These are phyloP conservation scores for Ageneiosus marmoratus DNA, from an alignment of 2,113 vertebrate species.

Conservation along the genomic window DNA sequence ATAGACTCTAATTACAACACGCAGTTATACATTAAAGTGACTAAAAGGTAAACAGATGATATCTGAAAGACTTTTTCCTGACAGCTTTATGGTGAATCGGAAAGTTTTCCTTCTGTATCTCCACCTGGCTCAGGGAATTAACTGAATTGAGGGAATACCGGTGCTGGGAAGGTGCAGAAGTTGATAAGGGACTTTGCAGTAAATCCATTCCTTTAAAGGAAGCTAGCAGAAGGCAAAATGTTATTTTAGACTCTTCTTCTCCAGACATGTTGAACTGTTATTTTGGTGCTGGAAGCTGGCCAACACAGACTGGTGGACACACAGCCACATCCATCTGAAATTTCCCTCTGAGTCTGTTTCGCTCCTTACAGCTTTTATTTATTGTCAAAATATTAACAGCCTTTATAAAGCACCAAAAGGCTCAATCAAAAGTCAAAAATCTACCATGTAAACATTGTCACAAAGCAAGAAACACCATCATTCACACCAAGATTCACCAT, in stretches of 20 bases:
- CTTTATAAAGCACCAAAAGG: background rate
- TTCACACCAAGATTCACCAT: background rate
- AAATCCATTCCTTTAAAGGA: constrained; percentile 55
- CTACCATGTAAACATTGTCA: background rate
- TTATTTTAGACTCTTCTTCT: constrained; percentile 11
- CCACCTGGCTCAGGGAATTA: constrained; percentile 40
- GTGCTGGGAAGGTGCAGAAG: constrained; percentile 47
- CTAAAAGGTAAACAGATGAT: constrained; percentile 22
- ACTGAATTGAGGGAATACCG: constrained; percentile 39
- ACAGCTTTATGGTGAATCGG: constrained; percentile 34
- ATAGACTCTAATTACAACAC: background rate
- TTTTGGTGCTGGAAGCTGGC: constrained; percentile 1
- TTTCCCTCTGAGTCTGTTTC: background rate
- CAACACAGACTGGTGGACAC: constrained; percentile 11
- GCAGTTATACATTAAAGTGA: background rate
- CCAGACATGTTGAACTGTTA: background rate
- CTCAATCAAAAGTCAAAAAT: background rate
- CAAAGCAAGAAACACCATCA: background rate
- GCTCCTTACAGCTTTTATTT: too few relatives aligned
- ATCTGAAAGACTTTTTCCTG: constrained; percentile 25
- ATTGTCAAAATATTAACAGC: background rate
- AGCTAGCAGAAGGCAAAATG: constrained; percentile 33
- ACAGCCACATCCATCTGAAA: background rate
- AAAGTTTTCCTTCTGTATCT: constrained; percentile 27
- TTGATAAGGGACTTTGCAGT: constrained; percentile 53